Evolutionary conservation across 2,113 vertebrate species (phyloP).

Genomic region (Podarcis raffonei): DNA sequence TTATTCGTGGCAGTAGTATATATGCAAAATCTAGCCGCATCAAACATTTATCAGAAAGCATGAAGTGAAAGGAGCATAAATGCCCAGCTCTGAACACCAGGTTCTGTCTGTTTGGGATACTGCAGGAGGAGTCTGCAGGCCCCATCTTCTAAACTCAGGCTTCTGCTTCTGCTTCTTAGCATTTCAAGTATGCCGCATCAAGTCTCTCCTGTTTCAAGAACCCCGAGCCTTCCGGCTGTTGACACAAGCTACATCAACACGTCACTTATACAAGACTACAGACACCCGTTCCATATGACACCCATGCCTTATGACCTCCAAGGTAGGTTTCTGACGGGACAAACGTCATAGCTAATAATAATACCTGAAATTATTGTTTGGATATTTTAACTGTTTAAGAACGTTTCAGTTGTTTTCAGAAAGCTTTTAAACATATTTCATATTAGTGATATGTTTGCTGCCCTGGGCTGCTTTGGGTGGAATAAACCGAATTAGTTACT

Average conservation of each 20-base stretch:
- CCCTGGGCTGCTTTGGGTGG: too few species aligned
- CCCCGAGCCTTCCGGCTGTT: constrained; percentile 92
- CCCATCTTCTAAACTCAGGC: background rate
- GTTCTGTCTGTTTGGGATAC: background rate
- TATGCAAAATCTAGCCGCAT: background rate
- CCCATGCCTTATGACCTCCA: constrained; percentile 92
- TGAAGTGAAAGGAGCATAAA: background rate
- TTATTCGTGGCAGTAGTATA: background rate
- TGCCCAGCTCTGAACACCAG: too few species aligned
- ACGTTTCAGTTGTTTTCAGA: too few species aligned
- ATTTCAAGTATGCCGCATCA: constrained; percentile 93
- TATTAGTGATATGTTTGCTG: too few species aligned
- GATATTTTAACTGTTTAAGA: too few species aligned
- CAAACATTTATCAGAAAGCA: background rate
- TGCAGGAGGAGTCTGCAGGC: background rate
- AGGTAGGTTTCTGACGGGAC: constrained; percentile 74
- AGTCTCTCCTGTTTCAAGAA: constrained; percentile 91
- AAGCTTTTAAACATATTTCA: too few species aligned
- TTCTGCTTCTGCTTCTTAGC: constrained; percentile 56
- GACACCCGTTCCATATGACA: constrained; percentile 92
- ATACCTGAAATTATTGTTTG: too few species aligned
- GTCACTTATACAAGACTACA: constrained; percentile 94
- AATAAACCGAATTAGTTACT: too few species aligned
- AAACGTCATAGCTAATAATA: too few species aligned
- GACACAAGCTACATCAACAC: constrained; percentile 96